Conservation (phyloP, 37 sponge, comb jelly and placozoan genomes). For the Aplysina aerophoba region DNA sequence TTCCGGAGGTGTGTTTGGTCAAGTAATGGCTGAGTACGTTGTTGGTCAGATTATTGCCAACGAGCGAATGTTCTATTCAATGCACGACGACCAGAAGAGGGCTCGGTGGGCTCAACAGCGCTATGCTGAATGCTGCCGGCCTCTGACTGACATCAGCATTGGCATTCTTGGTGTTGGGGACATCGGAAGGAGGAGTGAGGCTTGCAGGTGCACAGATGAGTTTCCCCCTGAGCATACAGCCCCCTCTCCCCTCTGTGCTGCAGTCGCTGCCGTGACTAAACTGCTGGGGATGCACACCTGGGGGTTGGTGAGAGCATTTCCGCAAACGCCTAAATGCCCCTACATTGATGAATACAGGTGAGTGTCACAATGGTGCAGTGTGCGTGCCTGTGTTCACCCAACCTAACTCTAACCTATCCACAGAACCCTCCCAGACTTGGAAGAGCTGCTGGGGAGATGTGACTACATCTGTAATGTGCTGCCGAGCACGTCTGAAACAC, state of each 20-base stretch:
- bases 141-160: conserved; percentile 35
- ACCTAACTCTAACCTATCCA: too few relatives aligned
- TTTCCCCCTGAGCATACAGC: too few relatives aligned
- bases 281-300: conserved; percentile 59
- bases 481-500: conserved; percentile 60
- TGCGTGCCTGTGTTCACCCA: too few relatives aligned
- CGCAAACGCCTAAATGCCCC: conserved; percentile 22
- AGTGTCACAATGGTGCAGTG: background rate
- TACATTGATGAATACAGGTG: conserved; percentile 42
- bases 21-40: conserved; percentile 67
- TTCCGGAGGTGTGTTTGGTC: conserved; percentile 53
- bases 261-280: conserved; percentile 53
- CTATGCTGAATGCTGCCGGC: background rate
- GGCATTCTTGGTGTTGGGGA: conserved; percentile 64
- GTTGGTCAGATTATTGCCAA: conserved; percentile 45
- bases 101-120: background rate
- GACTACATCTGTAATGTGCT: conserved; percentile 67
- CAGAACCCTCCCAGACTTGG: conserved; percentile 33
- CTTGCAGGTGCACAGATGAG: too few relatives aligned
- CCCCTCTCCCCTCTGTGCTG: too few relatives aligned
- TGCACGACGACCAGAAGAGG: conserved; percentile 35
- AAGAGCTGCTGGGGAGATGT: conserved; percentile 34
- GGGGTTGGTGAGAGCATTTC: conserved; percentile 40
- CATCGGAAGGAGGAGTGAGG: conserved; percentile 52
- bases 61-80: conserved; percentile 31